These are phyloP conservation scores for Syngnathus rostellatus DNA, from an alignment of 2,797 vertebrate genomes.

Conservation along the genomic window DNA sequence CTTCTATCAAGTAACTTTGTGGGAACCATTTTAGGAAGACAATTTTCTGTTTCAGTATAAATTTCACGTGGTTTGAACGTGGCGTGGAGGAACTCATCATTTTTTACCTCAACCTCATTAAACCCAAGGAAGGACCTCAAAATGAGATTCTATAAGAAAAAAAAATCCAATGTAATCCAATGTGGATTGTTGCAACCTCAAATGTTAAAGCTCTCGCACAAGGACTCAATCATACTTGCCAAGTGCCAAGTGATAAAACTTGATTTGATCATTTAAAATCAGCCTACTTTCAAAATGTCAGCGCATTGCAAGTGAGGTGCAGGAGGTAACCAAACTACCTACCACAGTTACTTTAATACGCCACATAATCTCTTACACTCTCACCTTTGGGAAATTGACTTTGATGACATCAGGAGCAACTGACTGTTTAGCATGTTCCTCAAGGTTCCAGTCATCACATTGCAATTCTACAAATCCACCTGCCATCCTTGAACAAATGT, in stretches of 20 bases:
- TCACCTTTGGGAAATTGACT: not conserved
- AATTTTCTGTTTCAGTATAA: not conserved
- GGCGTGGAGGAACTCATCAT: not conserved
- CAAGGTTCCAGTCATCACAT: not conserved
- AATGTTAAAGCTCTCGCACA: not conserved
- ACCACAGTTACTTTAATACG: not conserved
- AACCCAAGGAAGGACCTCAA: not conserved
- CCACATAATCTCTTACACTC: not conserved
- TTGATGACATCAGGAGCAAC: slow-evolving; percentile 2
- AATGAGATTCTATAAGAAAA: not conserved
- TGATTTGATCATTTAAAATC: not conserved
- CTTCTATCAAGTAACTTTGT: not conserved
- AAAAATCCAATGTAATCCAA: not conserved
- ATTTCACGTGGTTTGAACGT: not conserved
- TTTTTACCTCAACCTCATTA: not conserved
- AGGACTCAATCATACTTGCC: not conserved
- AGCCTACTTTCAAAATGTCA: not conserved
- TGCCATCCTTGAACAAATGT: slow-evolving; percentile 4
- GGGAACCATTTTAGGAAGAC: not conserved
- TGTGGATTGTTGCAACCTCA: not conserved
- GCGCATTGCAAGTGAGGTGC: not conserved
- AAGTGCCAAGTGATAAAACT: not conserved
- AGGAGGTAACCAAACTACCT: not conserved
- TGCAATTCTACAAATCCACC: not conserved
- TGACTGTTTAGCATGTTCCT: not conserved